Evolutionary conservation across 2,888 invertebrate species (phyloP), one percentile per base, ranked within the genome.

Genomic region (Mycalesis mineus): DNA sequence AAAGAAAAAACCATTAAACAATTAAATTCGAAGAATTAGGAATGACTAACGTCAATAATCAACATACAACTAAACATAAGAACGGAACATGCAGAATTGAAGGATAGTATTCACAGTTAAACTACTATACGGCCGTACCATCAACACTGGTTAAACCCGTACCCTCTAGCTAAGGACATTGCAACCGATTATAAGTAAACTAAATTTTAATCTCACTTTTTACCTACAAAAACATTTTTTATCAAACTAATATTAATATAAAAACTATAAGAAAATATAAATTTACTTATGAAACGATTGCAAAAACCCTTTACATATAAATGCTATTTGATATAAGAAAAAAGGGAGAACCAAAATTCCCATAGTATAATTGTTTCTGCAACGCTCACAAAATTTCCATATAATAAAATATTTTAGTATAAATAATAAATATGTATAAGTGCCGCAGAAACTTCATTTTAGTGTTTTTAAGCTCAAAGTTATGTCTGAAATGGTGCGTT

Each of bases 1-100:
- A 73, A 71, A 58, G 58, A 58, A 64, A 59, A 71, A 70, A 31
- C 15, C 8, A 22, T 39, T 70, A 69, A 69, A 63, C 71, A 72
- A 73, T 75, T 75, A 82, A 86, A 87, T 85, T 87, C 83, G 83
- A 84, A 82, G 71, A 72, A 70, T 75, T 81, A 86, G 86, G 86
- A 86, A 87, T 84, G 80, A 82, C 79, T 77, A 75, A 70, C 71
- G 67, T 69, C 66, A 66, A 74, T 70, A 75, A 67, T 69, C 66
- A 66, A 74, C 69, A 75, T 65, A 73, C 68, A 74, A 60, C 76
- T 82, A 78, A 64, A 73, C 75, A 75, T 65, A 73, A 47, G 63
- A 73, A 61, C 59, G 57, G 59, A 66, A 62, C 61, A 67, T 66
- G 66, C 68, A 67, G 29, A 55, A 11, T 55, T 57, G 28, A 49